These are phyloP conservation scores for Theropithecus gelada DNA, from an alignment of 2,113 vertebrate species.

Conservation along the genomic window DNA sequence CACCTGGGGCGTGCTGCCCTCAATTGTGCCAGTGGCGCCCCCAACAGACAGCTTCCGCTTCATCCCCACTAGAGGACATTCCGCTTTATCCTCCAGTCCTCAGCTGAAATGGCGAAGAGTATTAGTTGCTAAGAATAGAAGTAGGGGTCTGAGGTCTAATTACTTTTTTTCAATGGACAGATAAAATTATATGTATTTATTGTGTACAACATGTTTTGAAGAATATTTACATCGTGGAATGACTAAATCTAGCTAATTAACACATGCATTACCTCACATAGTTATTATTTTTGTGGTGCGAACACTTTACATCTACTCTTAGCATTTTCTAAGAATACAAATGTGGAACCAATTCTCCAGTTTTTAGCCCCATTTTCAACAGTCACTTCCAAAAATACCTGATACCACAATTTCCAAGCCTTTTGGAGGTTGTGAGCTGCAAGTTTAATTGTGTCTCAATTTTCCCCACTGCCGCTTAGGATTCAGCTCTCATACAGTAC, in stretches of 20 bases:
- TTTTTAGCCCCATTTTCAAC: conserved; percentile 6
- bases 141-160: background rate
- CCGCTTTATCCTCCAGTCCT: background rate
- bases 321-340: background rate
- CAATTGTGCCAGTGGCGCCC: too few relatives aligned
- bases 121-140: background rate
- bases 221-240: background rate
- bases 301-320: background rate
- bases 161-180: background rate
- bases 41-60: background rate
- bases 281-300: background rate
- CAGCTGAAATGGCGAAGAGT: background rate
- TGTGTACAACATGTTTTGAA: background rate
- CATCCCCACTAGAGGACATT: background rate
- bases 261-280: background rate
- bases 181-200: background rate
- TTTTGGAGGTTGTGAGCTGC: background rate
- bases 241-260: background rate
- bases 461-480: background rate
- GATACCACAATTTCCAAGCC: background rate
- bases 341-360: background rate
- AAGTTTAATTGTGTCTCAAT: background rate
- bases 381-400: background rate
- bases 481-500: background rate
- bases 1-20: background rate